phyloP scores from a whole-genome alignment of 1,140 invertebrate genomes.

The Pachypsylla venusta region DNA sequence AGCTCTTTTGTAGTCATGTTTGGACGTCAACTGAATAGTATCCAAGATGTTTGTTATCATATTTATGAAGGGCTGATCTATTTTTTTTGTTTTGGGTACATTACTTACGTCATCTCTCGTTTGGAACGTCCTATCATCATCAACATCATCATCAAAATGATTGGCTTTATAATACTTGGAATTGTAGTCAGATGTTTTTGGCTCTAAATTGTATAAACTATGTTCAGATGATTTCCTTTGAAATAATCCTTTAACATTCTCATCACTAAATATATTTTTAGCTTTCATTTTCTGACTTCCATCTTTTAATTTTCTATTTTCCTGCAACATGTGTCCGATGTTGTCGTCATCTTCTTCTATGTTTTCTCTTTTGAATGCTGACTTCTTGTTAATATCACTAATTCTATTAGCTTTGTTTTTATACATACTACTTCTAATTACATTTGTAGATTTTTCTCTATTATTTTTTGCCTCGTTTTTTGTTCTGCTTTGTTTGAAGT shows the following conservation, averaged over 20 bases:
- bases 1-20: background rate
- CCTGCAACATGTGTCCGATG: too few relatives aligned
- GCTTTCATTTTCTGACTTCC: background rate
- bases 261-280: background rate
- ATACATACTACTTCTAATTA: background rate
- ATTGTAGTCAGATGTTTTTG: background rate
- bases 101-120: background rate
- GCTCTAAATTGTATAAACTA: background rate
- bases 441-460: background rate
- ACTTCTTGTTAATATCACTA: background rate
- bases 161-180: background rate
- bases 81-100: background rate
- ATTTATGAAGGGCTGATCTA: background rate
- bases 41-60: background rate
- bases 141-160: background rate
- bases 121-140: background rate
- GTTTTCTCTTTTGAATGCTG: too few relatives aligned
- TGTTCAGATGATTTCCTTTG: background rate
- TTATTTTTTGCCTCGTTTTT: background rate
- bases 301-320: background rate
- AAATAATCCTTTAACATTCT: background rate
- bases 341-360: too few relatives aligned
- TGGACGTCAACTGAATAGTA: constrained; percentile 1
- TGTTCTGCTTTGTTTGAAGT: background rate
- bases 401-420: background rate